Percentiles rank a stretch among this genome's conserved stretches.
These are phyloP conservation scores for Gonatopus flavifemur DNA, from an alignment of 1,140 invertebrate genomes.

Conservation along the genomic window DNA sequence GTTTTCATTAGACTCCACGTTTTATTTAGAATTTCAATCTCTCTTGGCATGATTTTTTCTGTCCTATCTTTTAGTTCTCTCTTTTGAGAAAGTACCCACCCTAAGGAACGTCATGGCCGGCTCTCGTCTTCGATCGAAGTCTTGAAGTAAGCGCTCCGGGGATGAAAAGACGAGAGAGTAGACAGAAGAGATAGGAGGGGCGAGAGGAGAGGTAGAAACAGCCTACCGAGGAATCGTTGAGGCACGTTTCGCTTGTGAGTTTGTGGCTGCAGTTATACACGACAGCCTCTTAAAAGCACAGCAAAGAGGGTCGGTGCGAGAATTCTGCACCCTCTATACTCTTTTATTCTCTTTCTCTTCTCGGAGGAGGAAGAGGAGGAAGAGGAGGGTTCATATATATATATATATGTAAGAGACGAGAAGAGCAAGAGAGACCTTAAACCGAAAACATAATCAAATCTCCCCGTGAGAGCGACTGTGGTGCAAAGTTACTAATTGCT, in stretches of 20 bases:
- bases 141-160: no score
- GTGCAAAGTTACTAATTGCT: slow-evolving; percentile 59
- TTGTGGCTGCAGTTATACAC: slow-evolving; percentile 23
- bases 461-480: slow-evolving; percentile 49
- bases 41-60: no score
- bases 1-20: no score
- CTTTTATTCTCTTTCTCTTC: no score
- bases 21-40: no score
- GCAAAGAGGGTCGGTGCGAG: slow-evolving; percentile 15
- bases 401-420: no score
- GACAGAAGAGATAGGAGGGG: slow-evolving; percentile 18
- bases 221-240: background rate
- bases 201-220: background rate
- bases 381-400: slow-evolving; percentile 22
- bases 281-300: slow-evolving; percentile 32
- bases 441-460: slow-evolving; percentile 60
- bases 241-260: slow-evolving; percentile 32
- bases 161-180: slow-evolving; percentile 21
- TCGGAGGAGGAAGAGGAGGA: slow-evolving; percentile 13
- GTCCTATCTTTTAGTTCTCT: no score
- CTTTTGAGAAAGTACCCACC: no score
- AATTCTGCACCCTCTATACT: background rate
- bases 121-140: no score
- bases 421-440: slow-evolving; percentile 43
- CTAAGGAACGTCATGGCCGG: no score